Conservation (phyloP, 30 jellyfish, hydroid and myxozoan species). For the Pelagia noctiluca region DNA sequence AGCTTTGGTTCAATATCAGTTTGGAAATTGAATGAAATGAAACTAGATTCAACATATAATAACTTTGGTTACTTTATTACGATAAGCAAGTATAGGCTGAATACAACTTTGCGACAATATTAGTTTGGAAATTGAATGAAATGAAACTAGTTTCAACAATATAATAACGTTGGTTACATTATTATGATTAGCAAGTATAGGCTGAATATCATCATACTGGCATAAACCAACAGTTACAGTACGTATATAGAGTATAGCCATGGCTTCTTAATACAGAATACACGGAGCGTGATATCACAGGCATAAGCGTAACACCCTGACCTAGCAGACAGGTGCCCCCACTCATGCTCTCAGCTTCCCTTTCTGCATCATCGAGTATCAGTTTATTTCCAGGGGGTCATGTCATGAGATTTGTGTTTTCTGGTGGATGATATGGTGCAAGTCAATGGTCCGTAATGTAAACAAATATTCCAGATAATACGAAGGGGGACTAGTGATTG, state of each 20-base stretch:
- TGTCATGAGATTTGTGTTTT: too few species aligned
- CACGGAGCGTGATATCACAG: background rate
- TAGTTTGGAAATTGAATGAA: background rate
- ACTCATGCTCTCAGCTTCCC: background rate
- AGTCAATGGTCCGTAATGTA: too few species aligned
- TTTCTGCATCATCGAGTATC: background rate
- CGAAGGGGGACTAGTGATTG: too few species aligned
- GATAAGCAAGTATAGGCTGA: too few species aligned
- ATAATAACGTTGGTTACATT: background rate
- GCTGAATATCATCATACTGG: background rate
- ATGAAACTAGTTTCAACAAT: background rate
- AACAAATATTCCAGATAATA: too few species aligned
- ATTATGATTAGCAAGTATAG: too few species aligned
- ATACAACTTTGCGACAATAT: too few species aligned
- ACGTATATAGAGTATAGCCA: background rate
- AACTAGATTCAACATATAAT: background rate
- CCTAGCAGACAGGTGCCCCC: constrained; percentile 1
- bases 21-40: background rate
- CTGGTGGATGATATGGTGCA: too few species aligned
- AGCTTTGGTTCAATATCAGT: too few species aligned
- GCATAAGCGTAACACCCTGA: background rate
- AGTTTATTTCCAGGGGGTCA: too few species aligned
- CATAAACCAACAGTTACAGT: background rate
- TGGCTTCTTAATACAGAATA: background rate
- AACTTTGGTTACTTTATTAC: background rate